Percentiles rank a stretch among this genome's conserved stretches.
Conservation (phyloP, 2,888 invertebrate species). For the Incurvaria masculella region DNA sequence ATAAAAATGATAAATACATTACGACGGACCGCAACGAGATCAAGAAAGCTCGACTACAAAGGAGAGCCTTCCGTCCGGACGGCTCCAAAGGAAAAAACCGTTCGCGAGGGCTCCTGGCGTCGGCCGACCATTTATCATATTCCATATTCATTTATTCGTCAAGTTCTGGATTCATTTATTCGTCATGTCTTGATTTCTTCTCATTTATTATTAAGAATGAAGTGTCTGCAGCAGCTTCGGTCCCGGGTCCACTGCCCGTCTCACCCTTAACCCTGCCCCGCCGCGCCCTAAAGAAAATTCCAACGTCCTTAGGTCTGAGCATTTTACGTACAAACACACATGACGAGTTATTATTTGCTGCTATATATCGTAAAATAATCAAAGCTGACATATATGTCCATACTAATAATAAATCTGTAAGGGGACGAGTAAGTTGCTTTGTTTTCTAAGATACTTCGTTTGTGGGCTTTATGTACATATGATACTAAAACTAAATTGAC, state of each 20-base stretch:
- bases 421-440: no score
- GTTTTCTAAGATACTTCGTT: no score
- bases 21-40: constrained; percentile 15
- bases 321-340: no score
- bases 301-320: no score
- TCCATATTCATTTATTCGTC: constrained; percentile 60
- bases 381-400: no score
- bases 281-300: no score
- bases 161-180: constrained; percentile 60
- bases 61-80: constrained; percentile 57
- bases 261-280: constrained; percentile 9
- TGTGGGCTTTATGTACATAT: no score
- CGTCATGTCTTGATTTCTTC: constrained; percentile 59
- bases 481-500: no score
- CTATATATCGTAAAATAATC: no score
- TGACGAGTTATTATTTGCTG: no score
- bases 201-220: constrained; percentile 61
- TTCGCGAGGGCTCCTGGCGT: constrained; percentile 44
- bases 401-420: no score
- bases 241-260: constrained; percentile 35
- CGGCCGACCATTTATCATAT: constrained; percentile 55
- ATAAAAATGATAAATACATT: constrained; percentile 50
- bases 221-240: constrained; percentile 51
- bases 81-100: constrained; percentile 50
- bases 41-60: constrained; percentile 56